Conservation (phyloP, 2,113 vertebrate genomes). For the Ictidomys tridecemlineatus region DNA sequence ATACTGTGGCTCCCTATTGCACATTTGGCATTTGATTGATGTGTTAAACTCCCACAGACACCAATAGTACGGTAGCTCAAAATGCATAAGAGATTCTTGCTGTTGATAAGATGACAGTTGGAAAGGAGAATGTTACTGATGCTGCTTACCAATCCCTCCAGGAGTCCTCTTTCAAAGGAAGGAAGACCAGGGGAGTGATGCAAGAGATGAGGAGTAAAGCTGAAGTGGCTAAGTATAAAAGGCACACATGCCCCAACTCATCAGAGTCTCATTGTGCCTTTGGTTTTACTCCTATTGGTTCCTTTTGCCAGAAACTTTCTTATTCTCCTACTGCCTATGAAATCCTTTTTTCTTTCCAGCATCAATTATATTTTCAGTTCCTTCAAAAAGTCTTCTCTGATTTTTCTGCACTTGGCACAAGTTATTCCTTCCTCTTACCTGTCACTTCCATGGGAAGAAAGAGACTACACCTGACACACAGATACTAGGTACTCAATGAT, state of each 20-base stretch:
- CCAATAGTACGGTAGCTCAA: slow-evolving; percentile 23
- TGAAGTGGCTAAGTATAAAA: neutral
- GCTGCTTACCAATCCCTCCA: neutral
- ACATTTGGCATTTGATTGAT: slow-evolving; percentile 59
- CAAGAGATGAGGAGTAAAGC: neutral
- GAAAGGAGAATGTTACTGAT: neutral
- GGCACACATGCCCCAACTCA: accelerated
- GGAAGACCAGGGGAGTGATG: neutral
- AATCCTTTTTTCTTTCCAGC: slow-evolving; percentile 20
- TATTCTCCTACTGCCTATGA: neutral
- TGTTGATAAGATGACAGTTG: slow-evolving; percentile 45
- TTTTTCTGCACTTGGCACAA: neutral
- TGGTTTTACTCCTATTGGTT: neutral
- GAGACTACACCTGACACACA: neutral
- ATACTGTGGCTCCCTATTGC: neutral
- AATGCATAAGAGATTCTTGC: slow-evolving; percentile 52
- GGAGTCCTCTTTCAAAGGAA: neutral
- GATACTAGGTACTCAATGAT: neutral
- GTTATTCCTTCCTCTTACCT: slow-evolving; percentile 10
- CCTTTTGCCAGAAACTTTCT: neutral
- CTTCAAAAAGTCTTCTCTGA: slow-evolving; percentile 25
- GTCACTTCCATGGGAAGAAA: neutral
- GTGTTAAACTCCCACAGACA: neutral
- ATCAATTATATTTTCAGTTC: neutral
- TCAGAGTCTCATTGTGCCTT: neutral